Conservation (phyloP, 2,797 vertebrate genomes). For the Microctenopoma stevenorrisi region DNA sequence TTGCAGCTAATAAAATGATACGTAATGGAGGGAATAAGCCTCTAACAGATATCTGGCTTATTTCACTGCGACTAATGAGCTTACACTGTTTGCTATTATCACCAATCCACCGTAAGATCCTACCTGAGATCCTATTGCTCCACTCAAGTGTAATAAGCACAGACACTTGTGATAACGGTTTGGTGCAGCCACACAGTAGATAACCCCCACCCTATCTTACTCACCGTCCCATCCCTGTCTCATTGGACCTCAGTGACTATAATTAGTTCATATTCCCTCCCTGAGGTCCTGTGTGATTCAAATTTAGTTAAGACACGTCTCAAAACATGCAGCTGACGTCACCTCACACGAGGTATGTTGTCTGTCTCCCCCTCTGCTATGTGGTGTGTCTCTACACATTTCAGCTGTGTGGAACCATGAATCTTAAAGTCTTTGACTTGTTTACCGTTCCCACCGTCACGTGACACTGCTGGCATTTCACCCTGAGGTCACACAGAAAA, state of each 20-base stretch:
- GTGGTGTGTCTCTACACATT: too few relatives aligned
- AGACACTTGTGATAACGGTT: not conserved
- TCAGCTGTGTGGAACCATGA: too few relatives aligned
- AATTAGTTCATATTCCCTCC: not conserved
- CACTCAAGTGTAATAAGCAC: not conserved
- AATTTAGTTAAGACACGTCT: too few relatives aligned
- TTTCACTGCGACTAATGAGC: not conserved
- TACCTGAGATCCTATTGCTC: not conserved
- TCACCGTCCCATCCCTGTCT: not conserved
- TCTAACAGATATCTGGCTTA: not conserved
- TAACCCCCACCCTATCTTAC: not conserved
- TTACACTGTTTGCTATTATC: not conserved
- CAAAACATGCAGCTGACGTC: too few relatives aligned
- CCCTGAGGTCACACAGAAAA: too few relatives aligned
- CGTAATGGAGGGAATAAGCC: not conserved
- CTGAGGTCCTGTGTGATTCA: too few relatives aligned
- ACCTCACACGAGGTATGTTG: too few relatives aligned
- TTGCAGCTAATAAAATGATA: not conserved
- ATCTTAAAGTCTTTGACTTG: too few relatives aligned
- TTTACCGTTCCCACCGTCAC: too few relatives aligned
- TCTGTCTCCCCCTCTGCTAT: too few relatives aligned
- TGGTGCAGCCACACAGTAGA: not conserved
- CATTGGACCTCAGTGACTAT: not conserved
- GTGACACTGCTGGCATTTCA: too few relatives aligned
- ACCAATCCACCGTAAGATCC: not conserved